phyloP scores from a whole-genome alignment of 2,113 vertebrate genomes.

The Macquaria ambigua region DNA sequence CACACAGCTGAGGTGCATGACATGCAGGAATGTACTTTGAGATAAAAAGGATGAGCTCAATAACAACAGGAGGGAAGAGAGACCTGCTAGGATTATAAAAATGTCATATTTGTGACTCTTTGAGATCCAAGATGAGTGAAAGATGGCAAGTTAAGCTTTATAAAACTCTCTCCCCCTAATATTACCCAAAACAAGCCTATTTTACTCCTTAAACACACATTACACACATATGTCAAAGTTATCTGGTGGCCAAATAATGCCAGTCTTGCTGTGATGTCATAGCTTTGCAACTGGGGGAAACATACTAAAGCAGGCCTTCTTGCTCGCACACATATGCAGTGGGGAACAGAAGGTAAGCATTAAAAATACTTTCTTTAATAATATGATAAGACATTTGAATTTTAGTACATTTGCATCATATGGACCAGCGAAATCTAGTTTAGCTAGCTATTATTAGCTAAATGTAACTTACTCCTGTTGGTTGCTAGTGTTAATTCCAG shows the following conservation, averaged over 20 bases:
- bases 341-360: too few species aligned
- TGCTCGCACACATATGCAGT: too few species aligned
- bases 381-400: too few species aligned
- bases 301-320: too few species aligned
- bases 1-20: conserved; percentile 70
- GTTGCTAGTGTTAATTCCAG: too few species aligned
- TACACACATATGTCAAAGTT: not conserved
- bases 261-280: too few species aligned
- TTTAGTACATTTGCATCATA: too few species aligned
- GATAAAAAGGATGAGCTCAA: conserved; percentile 61
- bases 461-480: too few species aligned
- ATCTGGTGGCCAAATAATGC: not conserved
- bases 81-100: not conserved
- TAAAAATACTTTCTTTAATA: too few species aligned
- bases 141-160: not conserved
- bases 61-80: conserved; percentile 11
- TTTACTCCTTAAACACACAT: conserved; percentile 11
- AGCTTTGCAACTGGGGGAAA: too few species aligned
- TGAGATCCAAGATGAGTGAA: not conserved
- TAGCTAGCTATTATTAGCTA: too few species aligned
- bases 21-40: conserved; percentile 71
- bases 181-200: not conserved
- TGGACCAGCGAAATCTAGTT: too few species aligned
- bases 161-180: not conserved
- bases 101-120: not conserved